A percentile compares a stretch with the other conserved stretches of the same genome.
Conservation (phyloP, 1,140 invertebrate genomes). For the Cotesia vestalis region DNA sequence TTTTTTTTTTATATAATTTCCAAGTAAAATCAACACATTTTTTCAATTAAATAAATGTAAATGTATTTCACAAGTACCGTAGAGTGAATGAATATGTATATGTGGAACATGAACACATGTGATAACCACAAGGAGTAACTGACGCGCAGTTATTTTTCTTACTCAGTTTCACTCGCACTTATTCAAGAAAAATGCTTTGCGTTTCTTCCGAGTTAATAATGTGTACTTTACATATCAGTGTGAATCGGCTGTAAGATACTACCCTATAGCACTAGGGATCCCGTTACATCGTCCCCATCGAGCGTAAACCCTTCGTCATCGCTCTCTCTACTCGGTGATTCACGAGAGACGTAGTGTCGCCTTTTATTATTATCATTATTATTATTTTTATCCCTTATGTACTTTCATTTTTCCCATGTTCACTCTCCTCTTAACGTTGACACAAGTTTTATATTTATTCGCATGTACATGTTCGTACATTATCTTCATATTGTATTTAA, state of each 20-base stretch:
- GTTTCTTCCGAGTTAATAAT: neutral
- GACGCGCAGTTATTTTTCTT: slow-evolving; percentile 14
- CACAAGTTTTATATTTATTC: neutral
- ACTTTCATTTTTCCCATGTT: slow-evolving; percentile 5
- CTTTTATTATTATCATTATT: slow-evolving; percentile 21
- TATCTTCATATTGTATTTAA: neutral
- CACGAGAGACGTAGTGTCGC: slow-evolving; percentile 29
- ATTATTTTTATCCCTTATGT: neutral
- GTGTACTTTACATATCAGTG: slow-evolving; percentile 5
- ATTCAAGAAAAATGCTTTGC: slow-evolving; percentile 33
- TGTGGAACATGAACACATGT: neutral
- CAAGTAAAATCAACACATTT: no score
- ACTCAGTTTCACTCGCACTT: neutral
- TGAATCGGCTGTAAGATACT: slow-evolving; percentile 5
- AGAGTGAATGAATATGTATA: neutral
- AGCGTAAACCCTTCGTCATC: slow-evolving; percentile 37
- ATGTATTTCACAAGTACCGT: no score
- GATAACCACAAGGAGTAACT: slow-evolving; percentile 16
- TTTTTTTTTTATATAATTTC: no score
- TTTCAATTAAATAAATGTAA: no score
- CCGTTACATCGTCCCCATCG: slow-evolving; percentile 34
- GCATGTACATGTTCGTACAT: neutral
- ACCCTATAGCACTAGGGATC: slow-evolving; percentile 28
- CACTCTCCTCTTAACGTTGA: neutral
- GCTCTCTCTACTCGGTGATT: slow-evolving; percentile 25